phyloP scores from a whole-genome alignment of 2,797 vertebrate species.

The Glossophaga mutica region DNA sequence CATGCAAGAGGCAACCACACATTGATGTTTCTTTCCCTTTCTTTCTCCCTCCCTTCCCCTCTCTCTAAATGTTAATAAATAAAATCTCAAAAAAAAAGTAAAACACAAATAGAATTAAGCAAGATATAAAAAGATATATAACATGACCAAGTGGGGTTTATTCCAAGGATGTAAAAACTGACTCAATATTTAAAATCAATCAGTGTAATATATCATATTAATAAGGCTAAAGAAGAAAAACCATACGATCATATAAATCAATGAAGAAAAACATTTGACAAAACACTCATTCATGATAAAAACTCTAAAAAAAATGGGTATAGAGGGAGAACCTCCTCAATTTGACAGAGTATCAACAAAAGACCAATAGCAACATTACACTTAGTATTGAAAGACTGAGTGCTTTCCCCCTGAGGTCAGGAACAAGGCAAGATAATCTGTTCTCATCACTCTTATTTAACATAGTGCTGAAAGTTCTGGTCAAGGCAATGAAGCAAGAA shows the following conservation, averaged over 20 bases:
- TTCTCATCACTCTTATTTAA: background rate
- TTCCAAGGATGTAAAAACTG: background rate
- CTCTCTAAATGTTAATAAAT: too few species aligned
- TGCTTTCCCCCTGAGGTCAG: background rate
- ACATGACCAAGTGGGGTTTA: background rate
- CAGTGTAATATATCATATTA: background rate
- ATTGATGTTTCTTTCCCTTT: too few species aligned
- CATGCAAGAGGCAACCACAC: too few species aligned
- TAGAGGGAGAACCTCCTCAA: background rate
- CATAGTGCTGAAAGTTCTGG: background rate
- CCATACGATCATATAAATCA: background rate
- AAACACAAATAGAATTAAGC: background rate
- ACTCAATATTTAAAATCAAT: slow-evolving; percentile 7
- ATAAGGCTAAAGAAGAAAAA: background rate
- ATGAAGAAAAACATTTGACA: background rate
- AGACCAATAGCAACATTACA: background rate
- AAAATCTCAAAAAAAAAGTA: too few species aligned
- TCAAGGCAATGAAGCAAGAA: background rate
- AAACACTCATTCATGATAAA: background rate
- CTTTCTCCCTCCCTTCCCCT: too few species aligned
- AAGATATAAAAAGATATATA: background rate
- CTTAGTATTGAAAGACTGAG: background rate
- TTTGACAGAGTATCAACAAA: background rate
- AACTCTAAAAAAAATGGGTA: background rate
- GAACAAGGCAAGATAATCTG: background rate